phyloP scores from a whole-genome alignment of 2,888 invertebrate species.

The Erebia palarica region DNA sequence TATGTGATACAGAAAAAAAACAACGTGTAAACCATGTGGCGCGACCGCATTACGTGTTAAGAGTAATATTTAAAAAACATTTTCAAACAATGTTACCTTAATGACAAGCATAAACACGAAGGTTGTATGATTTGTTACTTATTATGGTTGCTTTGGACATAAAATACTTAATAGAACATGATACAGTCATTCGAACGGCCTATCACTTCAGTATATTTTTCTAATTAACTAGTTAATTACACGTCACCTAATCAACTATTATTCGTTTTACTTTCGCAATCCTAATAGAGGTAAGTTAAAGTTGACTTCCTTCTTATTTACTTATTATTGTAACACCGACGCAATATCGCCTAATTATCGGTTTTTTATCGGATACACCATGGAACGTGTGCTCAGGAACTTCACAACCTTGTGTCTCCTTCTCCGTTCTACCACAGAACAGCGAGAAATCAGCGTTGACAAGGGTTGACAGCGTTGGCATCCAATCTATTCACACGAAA shows the following conservation, averaged over 20 bases:
- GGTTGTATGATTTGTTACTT: slow-evolving; percentile 9
- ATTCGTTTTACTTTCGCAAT: too few species aligned
- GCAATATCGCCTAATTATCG: too few species aligned
- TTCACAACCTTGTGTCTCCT: too few species aligned
- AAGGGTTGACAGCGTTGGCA: too few species aligned
- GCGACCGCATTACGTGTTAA: slow-evolving; percentile 27
- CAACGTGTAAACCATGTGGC: slow-evolving; percentile 43
- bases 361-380: too few species aligned
- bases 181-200: slow-evolving; percentile 7
- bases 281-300: not conserved
- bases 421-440: too few species aligned
- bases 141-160: slow-evolving; percentile 1
- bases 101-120: slow-evolving; percentile 21
- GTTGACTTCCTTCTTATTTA: not conserved
- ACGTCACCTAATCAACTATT: too few species aligned
- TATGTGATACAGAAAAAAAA: slow-evolving; percentile 45
- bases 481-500: too few species aligned
- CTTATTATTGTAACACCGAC: too few species aligned
- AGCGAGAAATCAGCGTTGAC: too few species aligned
- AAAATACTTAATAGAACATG: slow-evolving; percentile 11
- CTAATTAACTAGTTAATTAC: not conserved
- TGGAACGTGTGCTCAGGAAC: too few species aligned
- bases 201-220: slow-evolving; percentile 12
- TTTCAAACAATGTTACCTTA: slow-evolving; percentile 13
- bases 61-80: slow-evolving; percentile 10